These are phyloP conservation scores for Pantelozetes paolii DNA, from an alignment of 2,888 invertebrate species.

Conservation along the genomic window DNA sequence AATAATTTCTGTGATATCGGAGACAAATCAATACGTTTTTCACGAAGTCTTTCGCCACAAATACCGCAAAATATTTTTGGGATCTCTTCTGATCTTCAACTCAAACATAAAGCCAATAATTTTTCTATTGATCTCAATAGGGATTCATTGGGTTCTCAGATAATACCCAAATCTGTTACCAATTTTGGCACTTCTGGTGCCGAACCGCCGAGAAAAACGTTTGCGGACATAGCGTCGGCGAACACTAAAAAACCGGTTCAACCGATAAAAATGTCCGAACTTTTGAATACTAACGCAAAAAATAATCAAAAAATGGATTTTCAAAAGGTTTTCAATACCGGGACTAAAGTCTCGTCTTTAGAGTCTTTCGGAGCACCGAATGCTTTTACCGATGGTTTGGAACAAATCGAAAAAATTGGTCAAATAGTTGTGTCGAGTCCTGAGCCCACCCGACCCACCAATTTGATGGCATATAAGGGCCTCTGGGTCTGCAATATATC, in stretches of 20 bases:
- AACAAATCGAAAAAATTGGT: conserved; percentile 16
- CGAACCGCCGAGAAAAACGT: conserved; percentile 12
- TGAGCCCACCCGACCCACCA: conserved; percentile 30
- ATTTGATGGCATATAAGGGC: conserved; percentile 41
- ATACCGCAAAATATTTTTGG: conserved; percentile 25
- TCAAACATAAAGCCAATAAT: conserved; percentile 21
- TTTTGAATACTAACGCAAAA: not conserved
- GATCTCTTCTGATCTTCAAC: conserved; percentile 20
- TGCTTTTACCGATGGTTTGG: not conserved
- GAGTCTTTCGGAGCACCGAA: conserved; percentile 9
- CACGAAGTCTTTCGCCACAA: conserved; percentile 30
- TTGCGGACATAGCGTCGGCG: conserved; percentile 20
- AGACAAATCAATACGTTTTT: not conserved
- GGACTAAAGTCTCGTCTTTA: conserved; percentile 9
- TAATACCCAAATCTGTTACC: conserved; percentile 16
- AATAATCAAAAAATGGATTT: conserved; percentile 1
- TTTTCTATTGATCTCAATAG: conserved; percentile 37
- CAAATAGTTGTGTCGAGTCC: not conserved
- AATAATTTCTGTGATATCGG: conserved; percentile 34
- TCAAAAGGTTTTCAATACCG: not conserved
- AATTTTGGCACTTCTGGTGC: not conserved
- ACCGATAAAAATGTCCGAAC: not conserved
- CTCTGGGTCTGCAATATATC: conserved; percentile 42
- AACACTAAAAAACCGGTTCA: conserved; percentile 33
- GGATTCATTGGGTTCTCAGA: conserved; percentile 27